phyloP scores from a whole-genome alignment of 53 echinoderm and acorn worm species.

The Holothuria scabra region DNA sequence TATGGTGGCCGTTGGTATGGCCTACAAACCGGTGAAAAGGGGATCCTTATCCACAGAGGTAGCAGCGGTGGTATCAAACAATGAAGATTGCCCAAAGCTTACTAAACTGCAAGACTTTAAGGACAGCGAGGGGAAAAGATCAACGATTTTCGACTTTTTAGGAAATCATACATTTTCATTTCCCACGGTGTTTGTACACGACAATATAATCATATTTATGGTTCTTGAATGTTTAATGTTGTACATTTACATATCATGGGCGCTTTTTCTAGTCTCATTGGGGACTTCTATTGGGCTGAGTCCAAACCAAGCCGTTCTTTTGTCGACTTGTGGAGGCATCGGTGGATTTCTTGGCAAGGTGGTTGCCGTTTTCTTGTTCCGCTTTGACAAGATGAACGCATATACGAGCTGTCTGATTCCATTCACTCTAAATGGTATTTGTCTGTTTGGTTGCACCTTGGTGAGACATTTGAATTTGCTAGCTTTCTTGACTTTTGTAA shows the following conservation, averaged over 20 bases:
- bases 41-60: too few relatives aligned
- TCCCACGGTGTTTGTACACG: background rate
- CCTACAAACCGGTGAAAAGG: background rate
- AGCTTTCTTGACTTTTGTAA: background rate
- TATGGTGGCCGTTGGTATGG: background rate
- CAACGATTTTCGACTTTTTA: too few relatives aligned
- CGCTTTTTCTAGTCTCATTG: background rate
- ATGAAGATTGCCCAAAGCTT: background rate
- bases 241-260: constrained; percentile 4
- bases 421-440: background rate
- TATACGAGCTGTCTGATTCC: background rate
- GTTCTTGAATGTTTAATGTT: background rate
- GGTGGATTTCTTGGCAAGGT: background rate
- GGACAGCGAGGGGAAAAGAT: background rate
- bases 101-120: background rate
- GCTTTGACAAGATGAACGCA: background rate
- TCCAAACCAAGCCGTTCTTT: background rate
- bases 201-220: background rate
- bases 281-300: background rate
- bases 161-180: background rate
- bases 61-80: background rate
- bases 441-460: background rate
- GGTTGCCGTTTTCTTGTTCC: background rate
- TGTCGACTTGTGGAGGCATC: constrained; percentile 14
- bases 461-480: background rate